Base-by-base conservation (phyloP, 2,113 vertebrate species). In the Pheucticus melanocephalus region DNA sequence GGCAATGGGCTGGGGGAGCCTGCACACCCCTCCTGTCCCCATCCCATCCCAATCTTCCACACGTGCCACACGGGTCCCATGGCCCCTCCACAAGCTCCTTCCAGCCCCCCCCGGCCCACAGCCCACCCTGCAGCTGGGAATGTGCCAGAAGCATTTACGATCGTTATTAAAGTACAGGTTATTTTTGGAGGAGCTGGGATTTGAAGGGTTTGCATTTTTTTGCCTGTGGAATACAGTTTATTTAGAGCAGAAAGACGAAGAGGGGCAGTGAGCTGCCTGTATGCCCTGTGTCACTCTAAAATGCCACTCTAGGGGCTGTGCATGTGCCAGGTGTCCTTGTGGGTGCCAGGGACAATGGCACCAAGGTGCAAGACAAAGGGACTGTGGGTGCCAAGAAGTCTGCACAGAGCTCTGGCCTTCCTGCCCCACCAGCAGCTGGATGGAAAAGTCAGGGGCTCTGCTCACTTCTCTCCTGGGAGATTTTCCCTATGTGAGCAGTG, bases 91-190 rank as follows among this genome's bases (percentile, higher is more conserved):
- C 44, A 2, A 4, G 33, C 50, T 91, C 53, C 56, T 64, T 95
- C 63, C 83, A 88, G 11, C 51, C 40, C 40, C 40, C 66, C 65
- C 73, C 10, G 1, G 5, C 48, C 44, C 3, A 0, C 44, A 86
- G 89, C 87, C 95, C 92, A 81, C 90, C 92, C 95, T 94, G 90
- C 95, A 97, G 95, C 93, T 96, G 96, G 93, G 93, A 97, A 97
- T 92, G 85, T 6, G 27, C 90, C 94, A 93, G 77, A 94, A 95
- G 78, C 90, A 86, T 92, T 95, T 96, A 94, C 2, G 37, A 93
- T 84, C 3, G 2, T 88, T 92, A 93, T 81, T 95, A 89, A 93
- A 88, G 88, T 21, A 2, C 3, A 44, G 44, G 95, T 91, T 95
- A 95, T 94, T 97, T 95, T 93, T 91, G 83, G 96, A 95, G 44